Base-by-base conservation (phyloP, 2,888 invertebrate species). In the Ormyrus labotus region DNA sequence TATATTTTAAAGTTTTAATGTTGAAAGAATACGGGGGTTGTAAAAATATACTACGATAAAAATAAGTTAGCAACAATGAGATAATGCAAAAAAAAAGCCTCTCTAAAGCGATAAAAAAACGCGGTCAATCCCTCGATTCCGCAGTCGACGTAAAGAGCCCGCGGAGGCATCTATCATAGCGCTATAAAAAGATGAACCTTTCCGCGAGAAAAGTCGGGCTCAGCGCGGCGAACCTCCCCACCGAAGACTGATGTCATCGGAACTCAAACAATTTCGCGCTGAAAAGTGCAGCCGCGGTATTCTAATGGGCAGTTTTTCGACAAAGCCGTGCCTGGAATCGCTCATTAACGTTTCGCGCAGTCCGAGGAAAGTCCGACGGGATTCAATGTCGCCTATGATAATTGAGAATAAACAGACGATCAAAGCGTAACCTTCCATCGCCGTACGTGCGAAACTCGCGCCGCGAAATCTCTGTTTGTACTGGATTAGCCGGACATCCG, bases 261-360 rank as follows among this genome's bases (percentile, higher is more conserved):
- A 69, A 64, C 68, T 72, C 72, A 77, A 81, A 77, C 81, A 78
- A 61, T 67, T 71, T 75, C 60, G 64, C 58, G 6, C 10, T 45
- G 13, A 70, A 65, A 71, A 70, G 70, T 67, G 69, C 70, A 75
- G 51, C 11, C 11, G 13, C 11, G 48, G 11, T 8, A 10, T 4
- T 34, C 34, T 34, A 65, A n/a, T 50, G 71, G 58, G 13, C 50
- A 11, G n/a, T 67, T 69, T 78, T 78, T 72, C 71, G 72, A 58
- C 73, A 58, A 34, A 74, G 8, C 45, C 83, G 83, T 83, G 81
- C 75, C 74, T 77, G 72, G 84, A 85, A 84, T 84, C 68, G 53
- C 69, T 69, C 58, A 68, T 79, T 78, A 63, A 70, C 60, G 76
- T 75, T 73, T 83, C 80, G 77, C 64, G 73, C 48, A 34, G 71